phyloP scores from a whole-genome alignment of 2,888 invertebrate genomes.

The Gisinianus flammeolus region DNA sequence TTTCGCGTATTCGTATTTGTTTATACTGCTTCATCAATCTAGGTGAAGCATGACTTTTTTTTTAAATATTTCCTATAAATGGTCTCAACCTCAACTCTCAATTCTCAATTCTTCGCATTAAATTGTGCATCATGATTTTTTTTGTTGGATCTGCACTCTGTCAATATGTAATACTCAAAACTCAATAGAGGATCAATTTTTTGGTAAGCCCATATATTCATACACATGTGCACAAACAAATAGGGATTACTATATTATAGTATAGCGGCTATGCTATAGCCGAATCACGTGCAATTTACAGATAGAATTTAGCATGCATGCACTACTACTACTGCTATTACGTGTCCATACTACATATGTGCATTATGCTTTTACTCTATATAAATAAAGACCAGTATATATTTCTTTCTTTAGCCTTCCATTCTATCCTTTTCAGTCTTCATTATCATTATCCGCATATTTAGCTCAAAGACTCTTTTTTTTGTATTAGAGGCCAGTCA shows the following conservation, averaged over 20 bases:
- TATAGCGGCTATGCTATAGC: no score
- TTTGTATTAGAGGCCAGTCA: conserved; percentile 7
- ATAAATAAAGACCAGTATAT: not conserved
- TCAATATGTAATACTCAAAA: no score
- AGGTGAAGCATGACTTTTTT: conserved; percentile 23
- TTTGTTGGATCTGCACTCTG: no score
- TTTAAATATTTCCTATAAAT: not conserved
- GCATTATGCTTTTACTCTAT: not conserved
- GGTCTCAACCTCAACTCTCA: not conserved
- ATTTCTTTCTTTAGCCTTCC: not conserved
- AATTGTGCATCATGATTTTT: conserved; percentile 13
- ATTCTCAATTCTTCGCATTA: conserved; percentile 4
- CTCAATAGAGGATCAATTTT: no score
- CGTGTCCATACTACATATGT: no score
- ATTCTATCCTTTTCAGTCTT: not conserved
- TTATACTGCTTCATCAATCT: not conserved
- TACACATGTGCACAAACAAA: no score
- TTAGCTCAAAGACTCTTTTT: not conserved
- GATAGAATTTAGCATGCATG: no score
- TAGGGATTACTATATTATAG: no score
- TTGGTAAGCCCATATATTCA: no score
- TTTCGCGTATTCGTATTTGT: not conserved
- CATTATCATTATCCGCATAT: not conserved
- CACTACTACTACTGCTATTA: no score
- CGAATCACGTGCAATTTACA: no score